phyloP scores from a whole-genome alignment of 2,888 invertebrate species.

The Notocelia uddmanniana region DNA sequence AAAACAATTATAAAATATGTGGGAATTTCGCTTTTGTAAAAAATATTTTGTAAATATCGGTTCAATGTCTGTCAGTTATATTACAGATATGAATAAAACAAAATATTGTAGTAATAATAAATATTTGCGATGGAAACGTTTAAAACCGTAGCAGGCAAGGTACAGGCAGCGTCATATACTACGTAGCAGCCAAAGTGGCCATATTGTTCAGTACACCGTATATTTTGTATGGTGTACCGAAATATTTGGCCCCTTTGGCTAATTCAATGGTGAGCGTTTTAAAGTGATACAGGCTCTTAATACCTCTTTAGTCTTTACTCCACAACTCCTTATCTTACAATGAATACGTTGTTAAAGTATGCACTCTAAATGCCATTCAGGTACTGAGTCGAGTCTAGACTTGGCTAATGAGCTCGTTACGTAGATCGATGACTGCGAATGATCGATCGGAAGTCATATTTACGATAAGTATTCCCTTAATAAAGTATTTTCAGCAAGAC shows the following conservation, averaged over 20 bases:
- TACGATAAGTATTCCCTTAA: constrained; percentile 7
- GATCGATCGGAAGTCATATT: constrained; percentile 36
- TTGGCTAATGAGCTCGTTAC: constrained; percentile 37
- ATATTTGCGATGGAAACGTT: neutral
- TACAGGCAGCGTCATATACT: too few species aligned
- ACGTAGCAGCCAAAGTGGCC: too few species aligned
- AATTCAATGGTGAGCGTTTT: too few species aligned
- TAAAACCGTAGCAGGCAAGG: neutral
- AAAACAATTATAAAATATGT: neutral
- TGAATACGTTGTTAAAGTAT: constrained; percentile 12
- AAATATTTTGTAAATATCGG: neutral
- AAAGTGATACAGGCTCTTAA: neutral
- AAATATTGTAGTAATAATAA: neutral
- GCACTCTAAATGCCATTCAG: constrained; percentile 24
- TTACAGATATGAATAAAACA: neutral
- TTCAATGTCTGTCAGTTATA: neutral
- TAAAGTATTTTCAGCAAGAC: neutral
- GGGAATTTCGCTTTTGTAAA: neutral
- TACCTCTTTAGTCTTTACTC: neutral
- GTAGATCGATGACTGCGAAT: constrained; percentile 25
- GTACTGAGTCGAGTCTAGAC: constrained; percentile 25
- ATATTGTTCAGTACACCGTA: too few species aligned
- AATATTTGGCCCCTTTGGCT: too few species aligned
- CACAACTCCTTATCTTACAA: constrained; percentile 2
- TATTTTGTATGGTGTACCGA: too few species aligned